phyloP scores from a whole-genome alignment of 2,113 vertebrate genomes.

The Vidua chalybeata region DNA sequence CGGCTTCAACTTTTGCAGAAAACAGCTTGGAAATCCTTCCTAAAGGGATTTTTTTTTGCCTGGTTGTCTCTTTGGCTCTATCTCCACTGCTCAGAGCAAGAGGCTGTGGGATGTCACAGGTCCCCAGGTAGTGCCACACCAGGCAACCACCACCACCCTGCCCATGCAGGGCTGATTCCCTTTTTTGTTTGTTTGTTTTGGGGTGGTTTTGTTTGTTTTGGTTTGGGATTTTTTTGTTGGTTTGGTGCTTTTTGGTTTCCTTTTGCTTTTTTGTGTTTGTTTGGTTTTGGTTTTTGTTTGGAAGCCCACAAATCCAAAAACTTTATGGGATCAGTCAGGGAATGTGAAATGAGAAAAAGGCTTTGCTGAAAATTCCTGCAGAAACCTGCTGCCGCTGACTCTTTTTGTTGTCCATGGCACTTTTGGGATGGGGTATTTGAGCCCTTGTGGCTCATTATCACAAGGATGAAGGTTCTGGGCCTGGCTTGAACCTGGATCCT shows the following conservation, averaged over 20 bases:
- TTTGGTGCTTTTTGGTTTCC: too few relatives aligned
- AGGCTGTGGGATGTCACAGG: not conserved
- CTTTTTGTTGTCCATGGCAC: fast-evolving
- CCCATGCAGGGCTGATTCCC: fast-evolving
- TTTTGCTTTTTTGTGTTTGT: not conserved
- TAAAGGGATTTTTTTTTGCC: not conserved
- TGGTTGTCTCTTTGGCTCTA: not conserved
- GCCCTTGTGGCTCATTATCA: not conserved
- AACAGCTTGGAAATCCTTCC: not conserved
- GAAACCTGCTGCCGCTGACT: not conserved
- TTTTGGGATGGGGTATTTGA: not conserved
- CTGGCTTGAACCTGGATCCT: fast-evolving
- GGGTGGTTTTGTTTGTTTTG: too few relatives aligned
- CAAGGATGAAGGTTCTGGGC: fast-evolving
- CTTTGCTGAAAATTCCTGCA: not conserved
- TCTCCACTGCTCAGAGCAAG: not conserved
- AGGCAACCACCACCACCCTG: not conserved
- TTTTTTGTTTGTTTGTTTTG: too few relatives aligned
- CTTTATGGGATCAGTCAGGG: not conserved
- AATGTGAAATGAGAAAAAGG: not conserved
- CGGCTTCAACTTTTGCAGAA: not conserved
- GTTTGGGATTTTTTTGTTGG: too few relatives aligned
- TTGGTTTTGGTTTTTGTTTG: too few relatives aligned
- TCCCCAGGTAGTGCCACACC: not conserved
- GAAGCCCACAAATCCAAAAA: not conserved